Evolutionary conservation across 30 jellyfish, hydroid and myxozoan species (phyloP), one percentile per base, ranked within the genome.

Genomic region (Mastigias papua): DNA sequence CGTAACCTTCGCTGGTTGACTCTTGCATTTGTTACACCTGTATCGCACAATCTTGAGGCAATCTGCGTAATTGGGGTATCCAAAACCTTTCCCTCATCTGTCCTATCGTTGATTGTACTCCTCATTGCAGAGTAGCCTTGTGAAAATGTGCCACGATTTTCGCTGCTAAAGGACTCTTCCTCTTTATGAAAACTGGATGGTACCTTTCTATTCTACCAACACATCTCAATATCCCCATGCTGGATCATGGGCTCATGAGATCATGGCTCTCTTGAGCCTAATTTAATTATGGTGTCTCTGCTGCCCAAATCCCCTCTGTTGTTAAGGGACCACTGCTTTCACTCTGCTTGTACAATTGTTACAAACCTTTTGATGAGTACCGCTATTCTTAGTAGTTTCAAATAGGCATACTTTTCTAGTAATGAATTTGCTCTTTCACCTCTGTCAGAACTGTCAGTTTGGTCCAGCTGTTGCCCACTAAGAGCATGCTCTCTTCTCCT

Each of bases 381-480:
- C 7, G 54, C 13, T 42, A 42, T 15, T 42, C 54, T 42, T 4
- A 37, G 73, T 78, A 15, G 94, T 73, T 0, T 88, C 83, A 6
- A 73, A 75, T 37, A 49, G 48, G 23, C 68, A 65, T 91, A 94
- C 75, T 19, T 23, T 46, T 65, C 78, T 16, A 54, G 48, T 54
- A 23, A 50, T 69, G 67, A 50, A 26, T 46, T 74, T 77, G 28
- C 62, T 34, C 11, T 71, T 75, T 77, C 84, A 84, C 34, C 50
- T 73, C 29, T 72, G 87, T 73, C 95, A 34, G 86, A 82, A 74
- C 13, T 4, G 13, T 66, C 91, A 16, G 65, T 81, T 93, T 48
- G 42, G 82, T 73, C 48, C 72, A 20, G 78, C 4, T 72, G 83
- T 70, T 29, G 7, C 7, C 61, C 81, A 73, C 42, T 31, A 27